phyloP scores from a whole-genome alignment of 2,113 vertebrate genomes.

The Hiodon alosoides region DNA sequence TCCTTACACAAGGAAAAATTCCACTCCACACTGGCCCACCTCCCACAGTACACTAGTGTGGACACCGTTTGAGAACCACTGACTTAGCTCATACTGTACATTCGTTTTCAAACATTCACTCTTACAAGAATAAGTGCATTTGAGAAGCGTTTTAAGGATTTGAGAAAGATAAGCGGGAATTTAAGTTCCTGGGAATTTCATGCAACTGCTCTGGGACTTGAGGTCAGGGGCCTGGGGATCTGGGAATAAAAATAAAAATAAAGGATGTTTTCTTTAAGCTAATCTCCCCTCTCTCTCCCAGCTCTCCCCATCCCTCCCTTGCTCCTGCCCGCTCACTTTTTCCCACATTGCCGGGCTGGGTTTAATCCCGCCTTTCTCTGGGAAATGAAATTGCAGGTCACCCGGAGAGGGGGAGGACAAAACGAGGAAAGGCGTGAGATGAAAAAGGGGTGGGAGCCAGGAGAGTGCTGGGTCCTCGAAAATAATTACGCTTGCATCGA shows the following conservation, averaged over 20 bases:
- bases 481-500: too few species aligned
- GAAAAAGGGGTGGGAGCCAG: not conserved
- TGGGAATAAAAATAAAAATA: conserved; percentile 46
- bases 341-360: conserved; percentile 49
- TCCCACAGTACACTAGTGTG: too few species aligned
- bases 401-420: conserved; percentile 14
- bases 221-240: conserved; percentile 20
- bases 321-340: conserved; percentile 27
- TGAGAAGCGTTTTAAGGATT: not conserved
- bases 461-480: too few species aligned
- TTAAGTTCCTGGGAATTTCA: not conserved
- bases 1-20: too few species aligned
- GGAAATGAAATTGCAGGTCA: conserved; percentile 17
- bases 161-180: not conserved
- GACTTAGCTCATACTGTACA: not conserved
- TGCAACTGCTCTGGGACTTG: conserved; percentile 11
- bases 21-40: too few species aligned
- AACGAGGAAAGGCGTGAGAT: conserved; percentile 14
- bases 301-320: conserved; percentile 25
- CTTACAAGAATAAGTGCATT: not conserved
- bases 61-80: too few species aligned
- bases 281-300: conserved; percentile 24
- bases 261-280: conserved; percentile 44
- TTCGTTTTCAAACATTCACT: too few species aligned
- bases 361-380: conserved; percentile 24